phyloP scores from a whole-genome alignment of 2,888 invertebrate genomes.

The Orchesellides sinensis region DNA sequence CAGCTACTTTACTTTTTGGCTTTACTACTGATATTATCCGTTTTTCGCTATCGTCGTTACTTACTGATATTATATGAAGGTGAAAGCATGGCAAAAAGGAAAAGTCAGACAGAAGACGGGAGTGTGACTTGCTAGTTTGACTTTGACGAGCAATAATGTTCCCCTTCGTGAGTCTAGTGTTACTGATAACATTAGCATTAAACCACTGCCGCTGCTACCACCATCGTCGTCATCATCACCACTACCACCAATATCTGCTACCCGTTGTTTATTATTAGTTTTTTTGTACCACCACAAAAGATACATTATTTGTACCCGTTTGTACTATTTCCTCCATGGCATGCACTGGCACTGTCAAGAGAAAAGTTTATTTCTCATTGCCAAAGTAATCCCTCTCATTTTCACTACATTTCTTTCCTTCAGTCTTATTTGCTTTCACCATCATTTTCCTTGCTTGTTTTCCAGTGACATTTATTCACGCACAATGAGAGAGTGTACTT shows the following conservation, averaged over 20 bases:
- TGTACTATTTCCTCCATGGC: slow-evolving; percentile 1
- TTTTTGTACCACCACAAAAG: not conserved
- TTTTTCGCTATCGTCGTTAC: not conserved
- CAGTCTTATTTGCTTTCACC: slow-evolving; percentile 30
- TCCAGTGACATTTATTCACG: slow-evolving; percentile 8
- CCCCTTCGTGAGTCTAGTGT: slow-evolving; percentile 3
- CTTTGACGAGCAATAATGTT: slow-evolving; percentile 55
- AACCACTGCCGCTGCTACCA: not conserved
- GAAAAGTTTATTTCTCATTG: slow-evolving; percentile 50
- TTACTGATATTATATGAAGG: slow-evolving; percentile 16
- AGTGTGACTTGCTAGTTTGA: slow-evolving; percentile 35
- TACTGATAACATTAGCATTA: slow-evolving; percentile 6
- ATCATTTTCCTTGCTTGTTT: slow-evolving; percentile 6
- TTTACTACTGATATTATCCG: not conserved
- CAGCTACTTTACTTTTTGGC: not conserved
- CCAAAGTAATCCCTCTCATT: slow-evolving; percentile 51
- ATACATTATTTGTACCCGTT: slow-evolving; percentile 1
- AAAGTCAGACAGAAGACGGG: slow-evolving; percentile 33
- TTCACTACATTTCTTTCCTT: slow-evolving; percentile 34
- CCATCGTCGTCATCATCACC: slow-evolving; percentile 7
- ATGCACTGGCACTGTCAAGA: slow-evolving; percentile 20
- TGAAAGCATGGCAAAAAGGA: slow-evolving; percentile 18
- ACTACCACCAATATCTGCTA: slow-evolving; percentile 22
- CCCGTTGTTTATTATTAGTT: not conserved
- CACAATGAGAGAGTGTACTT: not conserved